These are phyloP conservation scores for Lottia scabra DNA, from an alignment of 2,888 invertebrate genomes.

Conservation along the genomic window DNA sequence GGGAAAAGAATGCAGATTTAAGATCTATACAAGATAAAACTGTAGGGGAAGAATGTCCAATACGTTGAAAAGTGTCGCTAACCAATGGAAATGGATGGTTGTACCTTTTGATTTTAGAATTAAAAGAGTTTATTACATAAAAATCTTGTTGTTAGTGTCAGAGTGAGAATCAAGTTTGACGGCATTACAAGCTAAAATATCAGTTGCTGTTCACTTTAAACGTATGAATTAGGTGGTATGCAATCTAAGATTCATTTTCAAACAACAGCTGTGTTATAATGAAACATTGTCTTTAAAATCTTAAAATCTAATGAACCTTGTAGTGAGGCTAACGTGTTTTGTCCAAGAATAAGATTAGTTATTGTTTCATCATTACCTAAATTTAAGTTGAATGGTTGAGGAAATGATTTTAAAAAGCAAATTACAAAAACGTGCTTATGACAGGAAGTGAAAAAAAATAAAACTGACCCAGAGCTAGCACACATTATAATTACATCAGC, in stretches of 20 bases:
- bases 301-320: too few relatives aligned
- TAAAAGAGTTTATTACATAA: neutral
- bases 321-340: neutral
- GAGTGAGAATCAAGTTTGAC: too few relatives aligned
- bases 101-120: neutral
- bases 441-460: too few relatives aligned
- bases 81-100: neutral
- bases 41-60: neutral
- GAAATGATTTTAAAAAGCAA: too few relatives aligned
- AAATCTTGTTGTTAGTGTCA: too few relatives aligned
- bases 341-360: neutral
- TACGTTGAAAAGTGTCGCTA: neutral
- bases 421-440: too few relatives aligned
- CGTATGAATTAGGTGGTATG: neutral
- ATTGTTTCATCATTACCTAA: neutral
- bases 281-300: too few relatives aligned
- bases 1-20: neutral
- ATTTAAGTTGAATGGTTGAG: neutral
- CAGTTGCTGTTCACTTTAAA: neutral
- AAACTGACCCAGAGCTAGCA: too few relatives aligned
- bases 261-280: too few relatives aligned
- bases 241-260: too few relatives aligned
- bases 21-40: neutral
- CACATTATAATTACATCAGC: too few relatives aligned
- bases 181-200: too few relatives aligned